A percentile compares a stretch with the other conserved stretches of the same genome.
Evolutionary conservation across 2,888 invertebrate species (phyloP).

Genomic region (Apotomis turbidana): DNA sequence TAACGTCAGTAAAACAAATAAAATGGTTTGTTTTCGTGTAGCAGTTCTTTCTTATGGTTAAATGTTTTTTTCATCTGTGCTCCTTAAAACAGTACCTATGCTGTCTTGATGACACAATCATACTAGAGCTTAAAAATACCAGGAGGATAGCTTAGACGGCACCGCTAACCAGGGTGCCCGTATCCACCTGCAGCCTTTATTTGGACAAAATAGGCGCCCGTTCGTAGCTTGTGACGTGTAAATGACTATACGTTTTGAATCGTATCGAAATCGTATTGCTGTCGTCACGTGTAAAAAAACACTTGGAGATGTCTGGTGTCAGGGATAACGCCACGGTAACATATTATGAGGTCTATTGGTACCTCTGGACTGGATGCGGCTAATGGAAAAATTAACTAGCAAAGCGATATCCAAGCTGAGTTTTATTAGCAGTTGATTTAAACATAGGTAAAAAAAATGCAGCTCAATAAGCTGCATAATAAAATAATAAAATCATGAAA

Average conservation of each 20-base stretch:
- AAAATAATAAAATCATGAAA: too few species aligned
- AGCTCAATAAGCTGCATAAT: background rate
- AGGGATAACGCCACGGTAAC: conserved; percentile 53
- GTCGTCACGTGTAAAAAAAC: background rate
- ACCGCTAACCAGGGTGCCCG: too few species aligned
- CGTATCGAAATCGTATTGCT: background rate
- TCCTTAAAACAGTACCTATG: background rate
- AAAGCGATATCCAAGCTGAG: conserved; percentile 13
- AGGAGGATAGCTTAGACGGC: too few species aligned
- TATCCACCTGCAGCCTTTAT: too few species aligned
- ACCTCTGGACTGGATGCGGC: conserved; percentile 44
- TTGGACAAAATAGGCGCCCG: too few species aligned
- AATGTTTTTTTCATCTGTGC: conserved; percentile 19
- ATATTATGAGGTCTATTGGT: conserved; percentile 40
- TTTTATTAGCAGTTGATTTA: conserved; percentile 5
- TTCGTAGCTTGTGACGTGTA: too few species aligned
- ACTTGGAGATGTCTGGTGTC: background rate
- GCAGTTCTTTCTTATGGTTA: conserved; percentile 12
- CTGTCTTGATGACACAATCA: too few species aligned
- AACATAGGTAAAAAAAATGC: background rate
- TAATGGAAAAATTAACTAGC: conserved; percentile 44
- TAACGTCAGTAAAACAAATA: conserved; percentile 62
- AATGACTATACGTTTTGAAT: background rate
- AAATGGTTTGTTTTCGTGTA: conserved; percentile 72
- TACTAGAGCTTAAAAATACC: too few species aligned